Evolutionary conservation across 1,140 invertebrate species (phyloP).

Genomic region (Lethrus apterus): DNA sequence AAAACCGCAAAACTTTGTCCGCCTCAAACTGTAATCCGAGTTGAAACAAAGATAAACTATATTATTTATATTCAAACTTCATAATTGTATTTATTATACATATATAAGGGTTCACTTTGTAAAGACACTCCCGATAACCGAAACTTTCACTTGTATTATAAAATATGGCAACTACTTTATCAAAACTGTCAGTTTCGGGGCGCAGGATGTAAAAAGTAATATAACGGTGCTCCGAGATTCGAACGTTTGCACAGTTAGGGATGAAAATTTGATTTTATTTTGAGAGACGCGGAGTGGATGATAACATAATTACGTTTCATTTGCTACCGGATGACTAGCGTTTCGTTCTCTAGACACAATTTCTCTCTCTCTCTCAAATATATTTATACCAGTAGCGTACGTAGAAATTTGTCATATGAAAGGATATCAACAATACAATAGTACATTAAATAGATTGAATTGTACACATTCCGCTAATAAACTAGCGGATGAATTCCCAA

Average conservation of each 20-base stretch:
- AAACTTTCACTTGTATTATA: slow-evolving; percentile 11
- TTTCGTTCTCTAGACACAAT: not conserved
- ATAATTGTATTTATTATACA: slow-evolving; percentile 12
- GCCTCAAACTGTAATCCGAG: too few relatives aligned
- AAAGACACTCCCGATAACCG: not conserved
- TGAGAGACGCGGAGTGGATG: not conserved
- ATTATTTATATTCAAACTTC: slow-evolving; percentile 12
- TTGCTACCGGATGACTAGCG: not conserved
- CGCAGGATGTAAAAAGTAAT: slow-evolving; percentile 10
- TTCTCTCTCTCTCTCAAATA: not conserved
- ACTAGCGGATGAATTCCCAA: too few relatives aligned
- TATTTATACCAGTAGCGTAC: too few relatives aligned
- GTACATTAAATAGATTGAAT: too few relatives aligned
- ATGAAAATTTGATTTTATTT: slow-evolving; percentile 12
- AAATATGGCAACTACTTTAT: slow-evolving; percentile 13
- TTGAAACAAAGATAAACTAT: slow-evolving; percentile 4
- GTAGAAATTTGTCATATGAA: too few relatives aligned
- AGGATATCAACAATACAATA: too few relatives aligned
- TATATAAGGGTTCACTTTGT: slow-evolving; percentile 3
- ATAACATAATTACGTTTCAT: slow-evolving; percentile 1
- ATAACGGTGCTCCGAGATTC: not conserved
- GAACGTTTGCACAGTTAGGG: not conserved
- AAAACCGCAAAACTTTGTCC: too few relatives aligned
- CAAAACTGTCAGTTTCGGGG: slow-evolving; percentile 4
- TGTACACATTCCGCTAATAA: too few relatives aligned